Evolutionary conservation across 2,797 vertebrate genomes (phyloP), one percentile per base, ranked within the genome.

Genomic region (Rachycentron canadum): DNA sequence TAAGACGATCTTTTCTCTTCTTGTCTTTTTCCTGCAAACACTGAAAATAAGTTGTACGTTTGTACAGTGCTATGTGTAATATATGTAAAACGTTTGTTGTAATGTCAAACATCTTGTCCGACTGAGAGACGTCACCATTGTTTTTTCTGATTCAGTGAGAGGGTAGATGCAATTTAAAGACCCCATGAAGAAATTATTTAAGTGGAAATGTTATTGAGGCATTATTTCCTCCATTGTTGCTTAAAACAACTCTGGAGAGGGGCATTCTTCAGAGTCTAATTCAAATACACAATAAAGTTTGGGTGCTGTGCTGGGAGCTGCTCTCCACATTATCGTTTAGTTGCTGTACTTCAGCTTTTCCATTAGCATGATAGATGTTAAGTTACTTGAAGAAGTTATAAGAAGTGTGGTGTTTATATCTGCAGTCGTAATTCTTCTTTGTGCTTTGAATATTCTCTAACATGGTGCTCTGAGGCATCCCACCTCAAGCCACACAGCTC

Each of bases 81-180:
- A 64, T 67, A 47, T 81, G 81, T 80, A 30, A 83, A 65, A 30
- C 3, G 1, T 71, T 49, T 73, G 40, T 69, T 36, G n/a, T 66
- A 10, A 62, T 71, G 52, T 85, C 36, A 57, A n/a, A 69, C 79
- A 68, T 81, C 50, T 58, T 67, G 45, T 73, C 45, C 3, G 71
- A 78, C 64, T 55, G 76, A 75, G 61, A 79, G 47, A 67, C 43
- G 45, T 53, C 55, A 19, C 60, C 62, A 8, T n/a, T 4, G n/a
- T 50, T 78, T 47, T 41, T 25, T 73, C 50, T 10, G 9, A 73
- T 60, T 77, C 55, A 30, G 55, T 21, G n/a, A 76, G 53, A 56
- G 69, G 26, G 38, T 57, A 25, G 75, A 84, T 84, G 82, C 70
- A 88, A 78, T 89, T 87, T 65, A 69, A 78, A 89, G 82, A 87